Evolutionary conservation across 2,113 vertebrate genomes (phyloP), one percentile per base, ranked within the genome.

Genomic region (Jacana jacana): DNA sequence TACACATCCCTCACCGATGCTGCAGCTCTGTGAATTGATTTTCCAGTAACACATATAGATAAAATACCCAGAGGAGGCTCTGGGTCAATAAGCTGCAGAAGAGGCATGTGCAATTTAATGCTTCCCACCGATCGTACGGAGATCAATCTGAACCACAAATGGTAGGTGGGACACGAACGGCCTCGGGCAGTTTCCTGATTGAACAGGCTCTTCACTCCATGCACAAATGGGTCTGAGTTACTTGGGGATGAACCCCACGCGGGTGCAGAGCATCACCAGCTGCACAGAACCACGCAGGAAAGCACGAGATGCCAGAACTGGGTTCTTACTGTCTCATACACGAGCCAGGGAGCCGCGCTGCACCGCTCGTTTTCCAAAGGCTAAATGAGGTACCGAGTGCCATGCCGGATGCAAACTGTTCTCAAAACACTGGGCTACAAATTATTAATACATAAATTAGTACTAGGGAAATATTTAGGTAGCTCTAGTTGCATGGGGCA

Each of bases 1-100:
- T 40, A 6, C 57, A n/a, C 1, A 17, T 48, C 86, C 48, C 80
- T 78, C 86, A 16, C 72, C 19, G 37, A 65, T 17, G 69, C 70
- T 65, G 91, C 75, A 85, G 93, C 86, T 96, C 51, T 81, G 72
- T 28, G 37, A 72, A 95, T 46, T 51, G 81, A 91, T 93, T 89
- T 91, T 86, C 88, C 88, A 86, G 86, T 65, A 61, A 72, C 33
- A 54, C 31, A 4, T 27, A 92, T 49, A 65, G 93, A 91, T 27
- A 4, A 78, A 91, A 93, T 27, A 35, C 73, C 86, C 88, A 72
- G 72, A 81, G 65, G 44, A 91, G 44, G 77, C 91, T 81, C 65
- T 15, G 66, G 91, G 81, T 95, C 96, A 58, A 91, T 92, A 65
- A 55, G 35, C 19, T 82, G 58, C 95, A 88, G 89, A 46, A 91